A percentile compares a stretch with the other conserved stretches of the same genome.
Evolutionary conservation across 2,113 vertebrate species (phyloP).

Genomic region (Theristicus caerulescens): DNA sequence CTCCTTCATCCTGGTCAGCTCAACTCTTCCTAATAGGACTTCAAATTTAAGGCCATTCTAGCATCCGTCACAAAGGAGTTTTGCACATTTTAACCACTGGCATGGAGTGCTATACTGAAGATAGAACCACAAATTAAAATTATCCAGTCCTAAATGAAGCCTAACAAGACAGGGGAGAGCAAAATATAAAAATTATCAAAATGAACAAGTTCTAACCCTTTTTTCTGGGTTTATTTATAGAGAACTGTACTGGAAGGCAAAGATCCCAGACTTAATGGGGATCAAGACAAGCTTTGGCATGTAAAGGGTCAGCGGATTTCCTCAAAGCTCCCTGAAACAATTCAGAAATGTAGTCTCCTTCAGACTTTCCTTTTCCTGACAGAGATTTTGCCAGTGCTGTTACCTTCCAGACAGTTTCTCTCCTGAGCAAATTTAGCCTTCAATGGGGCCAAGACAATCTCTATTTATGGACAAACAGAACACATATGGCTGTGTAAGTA

Average conservation of each 20-base stretch:
- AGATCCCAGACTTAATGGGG: accelerated
- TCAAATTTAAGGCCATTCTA: background rate
- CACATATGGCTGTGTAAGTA: background rate
- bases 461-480: background rate
- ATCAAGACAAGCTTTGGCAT: background rate
- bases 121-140: background rate
- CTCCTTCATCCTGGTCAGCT: background rate
- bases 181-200: background rate
- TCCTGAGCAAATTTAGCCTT: background rate
- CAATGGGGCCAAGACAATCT: accelerated
- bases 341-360: background rate
- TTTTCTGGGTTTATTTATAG: background rate
- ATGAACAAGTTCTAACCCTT: background rate
- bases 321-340: background rate
- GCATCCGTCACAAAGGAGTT: background rate
- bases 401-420: background rate
- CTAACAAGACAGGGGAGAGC: background rate
- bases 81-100: accelerated
- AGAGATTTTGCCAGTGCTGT: background rate
- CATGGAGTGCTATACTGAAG: background rate
- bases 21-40: accelerated
- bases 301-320: background rate
- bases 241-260: too few relatives aligned
- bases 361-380: background rate
- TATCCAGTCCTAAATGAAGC: background rate